phyloP scores from a whole-genome alignment of 2,888 invertebrate genomes.

The Chydorus sphaericus region DNA sequence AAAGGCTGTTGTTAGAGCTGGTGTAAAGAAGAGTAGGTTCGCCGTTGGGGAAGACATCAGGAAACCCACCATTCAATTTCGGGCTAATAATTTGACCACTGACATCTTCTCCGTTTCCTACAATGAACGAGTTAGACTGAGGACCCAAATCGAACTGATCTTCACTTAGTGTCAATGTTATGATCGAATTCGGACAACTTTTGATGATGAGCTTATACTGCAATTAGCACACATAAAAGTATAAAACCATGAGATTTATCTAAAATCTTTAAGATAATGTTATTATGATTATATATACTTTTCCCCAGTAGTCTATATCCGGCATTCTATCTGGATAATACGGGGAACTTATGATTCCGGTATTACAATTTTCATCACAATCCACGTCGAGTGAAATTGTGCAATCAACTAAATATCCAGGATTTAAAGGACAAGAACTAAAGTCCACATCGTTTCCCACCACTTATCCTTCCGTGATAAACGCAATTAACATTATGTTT shows the following conservation, averaged over 20 bases:
- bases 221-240: not conserved
- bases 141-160: not conserved
- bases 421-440: not conserved
- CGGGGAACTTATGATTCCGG: not conserved
- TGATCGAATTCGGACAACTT: not conserved
- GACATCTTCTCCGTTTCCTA: not conserved
- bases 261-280: not conserved
- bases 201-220: not conserved
- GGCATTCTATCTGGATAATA: not conserved
- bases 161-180: not conserved
- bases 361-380: too few species aligned
- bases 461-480: not conserved
- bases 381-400: not conserved
- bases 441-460: not conserved
- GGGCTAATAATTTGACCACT: not conserved
- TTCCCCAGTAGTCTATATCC: not conserved
- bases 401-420: not conserved
- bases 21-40: not conserved
- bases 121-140: not conserved
- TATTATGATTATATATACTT: too few species aligned
- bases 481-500: too few species aligned
- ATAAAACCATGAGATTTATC: not conserved
- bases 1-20: not conserved
- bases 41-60: not conserved
- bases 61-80: not conserved